Evolutionary conservation across 2,888 invertebrate genomes (phyloP).

Genomic region (Tortrix viridana): DNA sequence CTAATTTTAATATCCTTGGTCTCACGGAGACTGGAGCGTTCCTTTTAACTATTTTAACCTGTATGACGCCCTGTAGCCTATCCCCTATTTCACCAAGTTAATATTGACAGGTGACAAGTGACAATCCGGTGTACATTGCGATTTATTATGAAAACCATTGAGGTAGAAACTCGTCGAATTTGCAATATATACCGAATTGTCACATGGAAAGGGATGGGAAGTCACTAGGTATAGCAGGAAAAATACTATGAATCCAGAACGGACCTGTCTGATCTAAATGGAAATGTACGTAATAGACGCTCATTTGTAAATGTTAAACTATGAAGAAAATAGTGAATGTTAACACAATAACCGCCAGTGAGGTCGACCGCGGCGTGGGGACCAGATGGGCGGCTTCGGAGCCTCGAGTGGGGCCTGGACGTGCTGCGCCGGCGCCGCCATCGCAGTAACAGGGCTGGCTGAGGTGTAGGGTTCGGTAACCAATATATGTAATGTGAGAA

Average conservation of each 20-base stretch:
- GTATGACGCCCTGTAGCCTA: no score
- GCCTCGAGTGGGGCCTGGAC: conserved; percentile 49
- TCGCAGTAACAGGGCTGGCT: conserved; percentile 63
- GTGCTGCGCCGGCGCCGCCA: conserved; percentile 63
- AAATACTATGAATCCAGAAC: conserved; percentile 31
- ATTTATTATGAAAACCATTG: no score
- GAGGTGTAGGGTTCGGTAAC: conserved; percentile 67
- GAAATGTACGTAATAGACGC: conserved; percentile 62
- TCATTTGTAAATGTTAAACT: conserved; percentile 51
- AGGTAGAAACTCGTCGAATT: no score
- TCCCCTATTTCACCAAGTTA: no score
- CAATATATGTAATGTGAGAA: conserved; percentile 70
- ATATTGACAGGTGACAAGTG: no score
- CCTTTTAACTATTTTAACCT: no score
- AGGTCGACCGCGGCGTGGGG: conserved; percentile 73
- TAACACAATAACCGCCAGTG: conserved; percentile 84
- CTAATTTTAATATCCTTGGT: not conserved
- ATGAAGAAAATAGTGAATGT: conserved; percentile 65
- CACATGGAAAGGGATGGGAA: no score
- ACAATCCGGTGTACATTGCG: no score
- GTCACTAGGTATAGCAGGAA: not conserved
- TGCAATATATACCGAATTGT: no score
- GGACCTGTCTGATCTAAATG: conserved; percentile 59
- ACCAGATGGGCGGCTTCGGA: conserved; percentile 65
- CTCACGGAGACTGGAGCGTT: not conserved